Percentiles rank a stretch among this genome's conserved stretches.
Conservation (phyloP, 2,113 vertebrate genomes). For the Cryptotis parvus region DNA sequence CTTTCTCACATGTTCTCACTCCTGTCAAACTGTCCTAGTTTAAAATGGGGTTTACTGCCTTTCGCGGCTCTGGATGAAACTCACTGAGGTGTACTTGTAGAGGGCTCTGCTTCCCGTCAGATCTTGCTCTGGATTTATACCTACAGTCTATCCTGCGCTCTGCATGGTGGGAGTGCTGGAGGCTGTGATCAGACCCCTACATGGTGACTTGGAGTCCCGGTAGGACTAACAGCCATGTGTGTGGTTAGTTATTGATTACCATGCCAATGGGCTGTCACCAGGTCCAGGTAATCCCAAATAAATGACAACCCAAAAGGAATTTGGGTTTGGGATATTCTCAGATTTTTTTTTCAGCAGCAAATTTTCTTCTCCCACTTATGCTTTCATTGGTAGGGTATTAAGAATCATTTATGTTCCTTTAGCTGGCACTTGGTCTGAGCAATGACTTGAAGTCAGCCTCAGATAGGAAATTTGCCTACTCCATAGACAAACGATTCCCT, state of each 20-base stretch:
- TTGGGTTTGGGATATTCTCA: slow-evolving; percentile 68
- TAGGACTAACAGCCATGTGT: slow-evolving; percentile 54
- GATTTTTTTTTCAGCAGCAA: slow-evolving; percentile 51
- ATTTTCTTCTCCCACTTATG: slow-evolving; percentile 4
- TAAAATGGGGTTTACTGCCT: background rate
- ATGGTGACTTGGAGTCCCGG: slow-evolving; percentile 23
- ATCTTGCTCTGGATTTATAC: background rate
- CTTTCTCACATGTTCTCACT: background rate
- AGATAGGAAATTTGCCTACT: slow-evolving; percentile 76
- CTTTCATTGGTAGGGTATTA: slow-evolving; percentile 65
- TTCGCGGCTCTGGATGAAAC: background rate
- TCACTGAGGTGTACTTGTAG: background rate
- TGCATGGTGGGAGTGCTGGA: background rate
- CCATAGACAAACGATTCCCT: slow-evolving; percentile 78
- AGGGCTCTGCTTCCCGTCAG: background rate
- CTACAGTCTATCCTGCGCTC: background rate
- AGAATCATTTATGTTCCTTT: slow-evolving; percentile 78
- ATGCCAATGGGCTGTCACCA: slow-evolving; percentile 72
- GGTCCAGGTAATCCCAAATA: slow-evolving; percentile 69
- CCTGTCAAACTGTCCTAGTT: background rate
- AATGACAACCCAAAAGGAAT: slow-evolving; percentile 70
- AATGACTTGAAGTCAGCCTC: slow-evolving; percentile 74
- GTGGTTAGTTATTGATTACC: slow-evolving; percentile 78
- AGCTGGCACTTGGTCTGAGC: slow-evolving; percentile 70
- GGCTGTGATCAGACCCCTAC: background rate